Percentiles rank a stretch among this genome's conserved stretches.
These are phyloP conservation scores for Diarsia mendica DNA, from an alignment of 2,888 invertebrate genomes.

Conservation along the genomic window DNA sequence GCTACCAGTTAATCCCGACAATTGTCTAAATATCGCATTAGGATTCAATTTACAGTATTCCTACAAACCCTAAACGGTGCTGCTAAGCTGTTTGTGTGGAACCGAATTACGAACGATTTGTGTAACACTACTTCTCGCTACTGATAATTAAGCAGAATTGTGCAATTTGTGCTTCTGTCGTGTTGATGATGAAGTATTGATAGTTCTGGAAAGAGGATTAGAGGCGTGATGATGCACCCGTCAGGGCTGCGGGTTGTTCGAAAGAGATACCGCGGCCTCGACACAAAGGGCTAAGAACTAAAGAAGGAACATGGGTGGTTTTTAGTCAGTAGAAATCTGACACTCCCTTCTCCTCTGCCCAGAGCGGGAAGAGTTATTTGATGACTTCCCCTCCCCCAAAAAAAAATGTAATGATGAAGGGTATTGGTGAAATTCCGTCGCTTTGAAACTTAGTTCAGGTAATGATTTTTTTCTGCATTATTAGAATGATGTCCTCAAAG, in stretches of 20 bases:
- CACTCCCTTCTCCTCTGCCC: too few species aligned
- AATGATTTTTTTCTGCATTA: too few species aligned
- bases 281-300: too few species aligned
- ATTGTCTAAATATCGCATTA: conserved; percentile 17
- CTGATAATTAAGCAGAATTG: not conserved
- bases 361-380: too few species aligned
- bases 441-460: too few species aligned
- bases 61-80: not conserved
- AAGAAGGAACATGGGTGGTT: too few species aligned
- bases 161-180: conserved; percentile 16
- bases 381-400: too few species aligned
- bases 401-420: not conserved
- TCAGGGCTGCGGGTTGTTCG: too few species aligned
- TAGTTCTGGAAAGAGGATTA: conserved; percentile 5
- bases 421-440: too few species aligned
- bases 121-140: not conserved
- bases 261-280: too few species aligned
- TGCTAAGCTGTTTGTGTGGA: conserved; percentile 30
- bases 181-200: not conserved
- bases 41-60: conserved; percentile 39
- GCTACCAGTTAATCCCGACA: conserved; percentile 2
- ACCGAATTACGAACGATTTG: conserved; percentile 31
- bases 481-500: not conserved
- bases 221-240: not conserved
- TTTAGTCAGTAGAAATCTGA: too few species aligned